Percentiles rank a stretch among this genome's conserved stretches.
phyloP scores from a whole-genome alignment of 1,140 invertebrate genomes.

The Brachionus asplanchnoidis region DNA sequence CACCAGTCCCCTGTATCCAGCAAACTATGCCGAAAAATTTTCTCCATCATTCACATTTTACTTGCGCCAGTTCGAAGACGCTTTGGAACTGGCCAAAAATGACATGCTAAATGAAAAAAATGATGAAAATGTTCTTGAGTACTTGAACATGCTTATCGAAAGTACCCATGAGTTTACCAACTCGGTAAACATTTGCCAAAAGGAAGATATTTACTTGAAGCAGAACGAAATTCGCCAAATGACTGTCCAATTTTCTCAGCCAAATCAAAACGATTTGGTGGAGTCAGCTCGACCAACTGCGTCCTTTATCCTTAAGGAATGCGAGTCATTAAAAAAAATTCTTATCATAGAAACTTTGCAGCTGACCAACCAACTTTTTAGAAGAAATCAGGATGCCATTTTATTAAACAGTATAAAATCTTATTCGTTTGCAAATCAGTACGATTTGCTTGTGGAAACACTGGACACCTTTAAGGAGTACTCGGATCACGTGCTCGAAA shows the following conservation, averaged over 20 bases:
- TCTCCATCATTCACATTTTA: constrained; percentile 69
- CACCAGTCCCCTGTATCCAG: constrained; percentile 44
- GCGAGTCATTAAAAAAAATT: constrained; percentile 14
- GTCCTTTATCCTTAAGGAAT: background rate
- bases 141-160: constrained; percentile 81
- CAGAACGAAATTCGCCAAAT: constrained; percentile 63
- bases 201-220: constrained; percentile 85
- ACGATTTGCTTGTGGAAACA: background rate
- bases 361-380: constrained; percentile 9
- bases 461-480: constrained; percentile 13
- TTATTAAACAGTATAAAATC: constrained; percentile 36
- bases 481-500: background rate
- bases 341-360: background rate
- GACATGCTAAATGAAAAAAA: constrained; percentile 12
- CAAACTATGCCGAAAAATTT: constrained; percentile 46
- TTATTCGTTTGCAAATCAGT: background rate
- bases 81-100: constrained; percentile 41
- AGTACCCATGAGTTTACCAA: constrained; percentile 97
- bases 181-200: constrained; percentile 91
- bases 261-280: background rate
- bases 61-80: constrained; percentile 70
- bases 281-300: background rate
- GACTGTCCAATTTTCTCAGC: background rate
- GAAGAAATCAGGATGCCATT: constrained; percentile 6
- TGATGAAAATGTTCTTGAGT: constrained; percentile 54